Conservation (phyloP, 1,140 invertebrate genomes). For the Ooceraea biroi region DNA sequence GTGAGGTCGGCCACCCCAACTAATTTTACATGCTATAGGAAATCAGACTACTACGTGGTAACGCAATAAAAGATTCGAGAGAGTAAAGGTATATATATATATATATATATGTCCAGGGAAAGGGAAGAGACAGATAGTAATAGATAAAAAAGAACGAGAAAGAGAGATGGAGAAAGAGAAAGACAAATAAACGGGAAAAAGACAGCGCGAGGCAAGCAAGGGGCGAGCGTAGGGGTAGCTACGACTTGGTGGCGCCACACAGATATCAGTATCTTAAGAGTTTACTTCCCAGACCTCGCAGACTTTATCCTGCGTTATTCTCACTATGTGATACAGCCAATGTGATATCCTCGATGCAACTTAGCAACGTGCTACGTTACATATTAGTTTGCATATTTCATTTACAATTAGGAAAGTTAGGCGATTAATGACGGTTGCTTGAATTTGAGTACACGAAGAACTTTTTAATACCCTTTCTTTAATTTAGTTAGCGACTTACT, state of each 20-base stretch:
- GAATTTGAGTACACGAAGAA: constrained; percentile 25
- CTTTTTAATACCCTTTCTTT: constrained; percentile 24
- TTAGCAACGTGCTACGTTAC: constrained; percentile 32
- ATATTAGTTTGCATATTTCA: constrained; percentile 60
- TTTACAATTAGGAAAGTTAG: constrained; percentile 48
- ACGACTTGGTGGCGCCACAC: constrained; percentile 61
- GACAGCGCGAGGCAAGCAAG: constrained; percentile 21
- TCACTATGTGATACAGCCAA: neutral
- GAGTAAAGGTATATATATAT: constrained; percentile 22
- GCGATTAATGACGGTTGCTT: constrained; percentile 30
- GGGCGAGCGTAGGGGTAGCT: constrained; percentile 27
- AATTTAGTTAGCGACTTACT: constrained; percentile 30
- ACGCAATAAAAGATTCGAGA: constrained; percentile 48
- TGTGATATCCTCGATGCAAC: constrained; percentile 31
- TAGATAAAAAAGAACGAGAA: constrained; percentile 49
- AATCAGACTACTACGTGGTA: constrained; percentile 57
- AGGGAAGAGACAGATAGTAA: neutral
- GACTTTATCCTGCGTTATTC: constrained; percentile 17
- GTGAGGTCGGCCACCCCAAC: constrained; percentile 47
- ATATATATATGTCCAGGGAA: neutral
- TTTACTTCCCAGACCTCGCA: constrained; percentile 34
- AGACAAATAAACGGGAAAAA: constrained; percentile 23
- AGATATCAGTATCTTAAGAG: constrained; percentile 36
- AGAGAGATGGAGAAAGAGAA: constrained; percentile 43
- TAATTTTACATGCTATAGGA: constrained; percentile 56